phyloP scores from a whole-genome alignment of 2,888 invertebrate genomes.

The Mimachlamys varia region DNA sequence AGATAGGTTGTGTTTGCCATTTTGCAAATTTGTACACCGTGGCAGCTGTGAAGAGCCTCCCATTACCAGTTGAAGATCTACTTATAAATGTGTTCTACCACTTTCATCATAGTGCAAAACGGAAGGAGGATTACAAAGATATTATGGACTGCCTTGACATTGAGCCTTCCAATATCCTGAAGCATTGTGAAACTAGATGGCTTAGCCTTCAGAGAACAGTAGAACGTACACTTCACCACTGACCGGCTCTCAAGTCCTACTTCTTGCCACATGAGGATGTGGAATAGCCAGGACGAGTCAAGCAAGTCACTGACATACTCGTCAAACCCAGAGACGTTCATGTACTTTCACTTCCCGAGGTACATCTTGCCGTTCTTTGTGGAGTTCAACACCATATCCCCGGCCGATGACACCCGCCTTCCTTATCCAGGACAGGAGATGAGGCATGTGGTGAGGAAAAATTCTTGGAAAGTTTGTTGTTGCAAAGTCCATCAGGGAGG shows the following conservation, averaged over 20 bases:
- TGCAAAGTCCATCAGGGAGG: slow-evolving; percentile 39
- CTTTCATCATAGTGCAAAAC: slow-evolving; percentile 53
- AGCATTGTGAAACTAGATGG: too few species aligned
- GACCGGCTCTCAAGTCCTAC: slow-evolving; percentile 46
- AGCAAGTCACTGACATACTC: slow-evolving; percentile 40
- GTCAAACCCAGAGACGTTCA: not conserved
- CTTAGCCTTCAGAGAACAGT: slow-evolving; percentile 51
- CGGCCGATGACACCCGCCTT: slow-evolving; percentile 46
- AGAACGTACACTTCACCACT: slow-evolving; percentile 41
- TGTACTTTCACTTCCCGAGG: slow-evolving; percentile 48
- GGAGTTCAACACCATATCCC: slow-evolving; percentile 56
- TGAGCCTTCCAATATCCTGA: slow-evolving; percentile 52
- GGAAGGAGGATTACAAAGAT: slow-evolving; percentile 53
- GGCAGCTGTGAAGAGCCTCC: slow-evolving; percentile 50
- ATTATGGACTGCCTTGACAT: slow-evolving; percentile 53
- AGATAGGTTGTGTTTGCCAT: too few species aligned
- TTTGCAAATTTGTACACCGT: slow-evolving; percentile 48
- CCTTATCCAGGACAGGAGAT: slow-evolving; percentile 48
- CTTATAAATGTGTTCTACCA: slow-evolving; percentile 48
- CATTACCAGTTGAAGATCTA: slow-evolving; percentile 53
- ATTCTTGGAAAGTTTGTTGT: slow-evolving; percentile 52
- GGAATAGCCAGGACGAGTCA: slow-evolving; percentile 42
- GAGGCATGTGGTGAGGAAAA: slow-evolving; percentile 38
- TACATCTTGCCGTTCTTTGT: slow-evolving; percentile 49
- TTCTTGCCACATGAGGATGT: slow-evolving; percentile 44